These are phyloP conservation scores for Bos javanicus DNA, from an alignment of 2,113 vertebrate species.

Conservation along the genomic window DNA sequence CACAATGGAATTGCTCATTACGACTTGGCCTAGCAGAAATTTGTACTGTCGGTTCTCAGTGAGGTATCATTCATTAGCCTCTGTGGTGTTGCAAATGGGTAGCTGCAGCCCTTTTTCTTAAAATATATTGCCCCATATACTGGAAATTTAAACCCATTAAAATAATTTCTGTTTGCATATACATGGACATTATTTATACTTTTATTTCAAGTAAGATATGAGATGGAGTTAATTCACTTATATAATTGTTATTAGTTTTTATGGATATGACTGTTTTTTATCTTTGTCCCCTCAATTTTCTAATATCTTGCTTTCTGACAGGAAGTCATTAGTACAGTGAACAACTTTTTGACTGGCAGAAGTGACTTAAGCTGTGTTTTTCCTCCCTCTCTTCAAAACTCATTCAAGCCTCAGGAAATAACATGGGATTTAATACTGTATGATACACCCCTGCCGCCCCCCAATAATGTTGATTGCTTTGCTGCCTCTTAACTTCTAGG, in stretches of 20 bases:
- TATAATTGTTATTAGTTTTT: neutral
- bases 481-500: neutral
- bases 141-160: neutral
- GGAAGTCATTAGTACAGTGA: neutral
- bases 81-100: neutral
- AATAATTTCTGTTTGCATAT: neutral
- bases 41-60: neutral
- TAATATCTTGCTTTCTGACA: slow-evolving; percentile 1
- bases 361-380: neutral
- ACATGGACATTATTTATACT: neutral
- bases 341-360: neutral
- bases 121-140: neutral
- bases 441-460: neutral
- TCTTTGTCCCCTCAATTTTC: neutral
- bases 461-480: slow-evolving; percentile 10
- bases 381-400: neutral
- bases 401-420: neutral
- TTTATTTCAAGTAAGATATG: neutral
- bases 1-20: neutral
- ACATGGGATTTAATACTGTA: neutral
- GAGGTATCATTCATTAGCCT: neutral
- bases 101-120: neutral
- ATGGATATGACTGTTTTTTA: neutral
- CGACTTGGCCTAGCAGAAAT: neutral
- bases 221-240: neutral